A percentile compares a stretch with the other conserved stretches of the same genome.
Conservation (phyloP, 2,797 vertebrate genomes). For the Myotis daubentonii region DNA sequence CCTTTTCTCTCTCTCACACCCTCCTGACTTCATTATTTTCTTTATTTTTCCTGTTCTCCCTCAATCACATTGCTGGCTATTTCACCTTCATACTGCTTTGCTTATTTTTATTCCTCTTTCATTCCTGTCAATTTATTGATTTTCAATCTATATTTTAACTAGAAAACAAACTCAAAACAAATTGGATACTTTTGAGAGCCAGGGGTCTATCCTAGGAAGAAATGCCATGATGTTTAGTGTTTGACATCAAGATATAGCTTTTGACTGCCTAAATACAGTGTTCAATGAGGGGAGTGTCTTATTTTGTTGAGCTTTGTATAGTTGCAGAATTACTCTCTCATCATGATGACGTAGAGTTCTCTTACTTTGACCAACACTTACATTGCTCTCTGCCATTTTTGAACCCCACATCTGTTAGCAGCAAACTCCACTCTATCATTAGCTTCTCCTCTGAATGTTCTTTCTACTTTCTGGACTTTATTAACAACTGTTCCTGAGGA, state of each 20-base stretch:
- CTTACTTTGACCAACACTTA: neutral
- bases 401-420: neutral
- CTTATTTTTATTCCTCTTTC: neutral
- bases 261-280: neutral
- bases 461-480: neutral
- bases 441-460: neutral
- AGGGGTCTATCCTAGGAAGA: neutral
- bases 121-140: neutral
- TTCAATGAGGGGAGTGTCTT: neutral
- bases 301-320: neutral
- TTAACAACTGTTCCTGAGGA: neutral
- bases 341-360: neutral
- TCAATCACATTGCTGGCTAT: neutral
- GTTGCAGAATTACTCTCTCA: neutral
- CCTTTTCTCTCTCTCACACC: neutral
- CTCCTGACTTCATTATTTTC: neutral
- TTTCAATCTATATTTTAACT: slow-evolving; percentile 6
- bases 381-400: neutral
- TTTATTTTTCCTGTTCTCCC: neutral
- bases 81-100: neutral
- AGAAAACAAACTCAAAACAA: neutral
- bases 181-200: neutral
- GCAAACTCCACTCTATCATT: neutral
- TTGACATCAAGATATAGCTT: neutral
- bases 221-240: neutral